These are phyloP conservation scores for Leptodactylus fuscus DNA, from an alignment of 2,113 vertebrate genomes.

Conservation along the genomic window DNA sequence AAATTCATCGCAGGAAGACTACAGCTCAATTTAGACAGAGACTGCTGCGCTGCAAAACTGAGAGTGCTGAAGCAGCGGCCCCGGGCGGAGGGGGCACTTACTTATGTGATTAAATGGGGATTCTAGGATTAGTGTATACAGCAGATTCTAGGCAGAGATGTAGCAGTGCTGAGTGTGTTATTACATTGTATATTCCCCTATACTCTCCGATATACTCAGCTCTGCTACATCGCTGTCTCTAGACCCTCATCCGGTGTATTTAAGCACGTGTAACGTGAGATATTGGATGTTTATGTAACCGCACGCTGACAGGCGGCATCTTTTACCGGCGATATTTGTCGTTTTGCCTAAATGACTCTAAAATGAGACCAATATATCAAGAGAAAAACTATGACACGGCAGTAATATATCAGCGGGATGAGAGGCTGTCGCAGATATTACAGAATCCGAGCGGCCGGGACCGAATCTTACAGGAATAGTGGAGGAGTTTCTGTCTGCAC, in stretches of 20 bases:
- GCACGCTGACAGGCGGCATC: neutral
- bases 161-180: neutral
- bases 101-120: slow-evolving; percentile 18
- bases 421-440: neutral
- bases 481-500: neutral
- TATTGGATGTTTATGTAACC: neutral
- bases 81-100: neutral
- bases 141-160: neutral
- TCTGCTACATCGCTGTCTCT: neutral
- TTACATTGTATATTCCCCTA: too few species aligned
- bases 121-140: neutral
- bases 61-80: slow-evolving; percentile 37
- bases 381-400: too few species aligned
- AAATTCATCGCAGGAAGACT: slow-evolving; percentile 33
- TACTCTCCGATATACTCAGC: too few species aligned
- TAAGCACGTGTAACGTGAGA: neutral
- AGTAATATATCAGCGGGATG: too few species aligned
- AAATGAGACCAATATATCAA: neutral
- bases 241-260: too few species aligned
- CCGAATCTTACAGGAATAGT: neutral
- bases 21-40: slow-evolving; percentile 34
- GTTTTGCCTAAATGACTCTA: neutral
- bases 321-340: neutral
- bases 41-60: neutral
- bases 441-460: neutral